Evolutionary conservation across 2,888 invertebrate species (phyloP).

Genomic region (Tetheella fluctuosa): DNA sequence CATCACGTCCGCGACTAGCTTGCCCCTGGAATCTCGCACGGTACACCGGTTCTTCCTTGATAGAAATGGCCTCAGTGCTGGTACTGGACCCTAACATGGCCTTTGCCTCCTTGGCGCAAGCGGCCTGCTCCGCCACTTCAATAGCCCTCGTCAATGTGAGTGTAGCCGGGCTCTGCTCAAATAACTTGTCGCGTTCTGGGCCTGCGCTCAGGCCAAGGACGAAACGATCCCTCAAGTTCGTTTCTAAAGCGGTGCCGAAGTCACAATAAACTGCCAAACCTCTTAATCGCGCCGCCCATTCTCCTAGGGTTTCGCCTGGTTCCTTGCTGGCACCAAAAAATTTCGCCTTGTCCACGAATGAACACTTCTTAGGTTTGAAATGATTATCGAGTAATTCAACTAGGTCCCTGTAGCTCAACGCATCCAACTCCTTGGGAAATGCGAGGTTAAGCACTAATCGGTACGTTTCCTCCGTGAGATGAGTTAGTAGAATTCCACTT

Average conservation of each 20-base stretch:
- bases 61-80: neutral
- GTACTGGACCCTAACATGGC: too few relatives aligned
- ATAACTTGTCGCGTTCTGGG: too few relatives aligned
- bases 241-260: constrained; percentile 26
- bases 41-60: constrained; percentile 26
- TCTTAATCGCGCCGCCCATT: constrained; percentile 28
- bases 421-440: too few relatives aligned
- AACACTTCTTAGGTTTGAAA: constrained; percentile 23
- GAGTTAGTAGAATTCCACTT: too few relatives aligned
- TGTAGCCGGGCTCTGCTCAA: too few relatives aligned
- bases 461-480: too few relatives aligned
- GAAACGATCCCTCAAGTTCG: too few relatives aligned
- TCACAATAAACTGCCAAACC: constrained; percentile 27
- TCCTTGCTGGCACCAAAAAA: constrained; percentile 21
- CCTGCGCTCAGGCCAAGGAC: too few relatives aligned
- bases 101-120: too few relatives aligned
- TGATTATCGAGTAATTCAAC: constrained; percentile 22
- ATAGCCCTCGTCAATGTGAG: too few relatives aligned
- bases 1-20: constrained; percentile 12
- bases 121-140: too few relatives aligned
- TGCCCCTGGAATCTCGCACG: constrained; percentile 14
- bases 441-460: too few relatives aligned
- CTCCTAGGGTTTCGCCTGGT: constrained; percentile 21
- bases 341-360: constrained; percentile 24
- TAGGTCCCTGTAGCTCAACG: constrained; percentile 20